A percentile compares a stretch with the other conserved stretches of the same genome.
These are phyloP conservation scores for Chrysoperla carnea DNA, from an alignment of 1,140 invertebrate genomes.

Conservation along the genomic window DNA sequence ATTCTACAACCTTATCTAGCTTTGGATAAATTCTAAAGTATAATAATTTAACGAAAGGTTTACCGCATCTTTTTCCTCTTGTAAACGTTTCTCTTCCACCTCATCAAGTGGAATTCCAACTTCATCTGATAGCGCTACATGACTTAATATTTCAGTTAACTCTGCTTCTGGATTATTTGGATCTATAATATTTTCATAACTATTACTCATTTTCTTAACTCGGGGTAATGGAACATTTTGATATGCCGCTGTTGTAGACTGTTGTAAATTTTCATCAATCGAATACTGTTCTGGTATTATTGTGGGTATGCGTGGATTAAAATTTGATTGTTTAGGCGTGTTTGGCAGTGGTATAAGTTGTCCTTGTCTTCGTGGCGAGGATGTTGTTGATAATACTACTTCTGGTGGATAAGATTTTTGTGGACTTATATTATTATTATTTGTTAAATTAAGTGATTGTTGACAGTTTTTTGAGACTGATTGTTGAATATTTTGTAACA, in stretches of 20 bases:
- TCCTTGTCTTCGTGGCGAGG: constrained; percentile 13
- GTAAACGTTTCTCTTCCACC: constrained; percentile 34
- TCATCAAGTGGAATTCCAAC: constrained; percentile 34
- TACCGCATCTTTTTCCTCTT: constrained; percentile 39
- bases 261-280: constrained; percentile 3
- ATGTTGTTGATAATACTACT: constrained; percentile 7
- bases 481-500: too few species aligned
- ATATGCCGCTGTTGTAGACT: constrained; percentile 5
- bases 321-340: not conserved
- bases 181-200: not conserved
- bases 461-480: too few species aligned
- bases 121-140: constrained; percentile 22
- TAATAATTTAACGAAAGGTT: not conserved
- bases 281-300: not conserved
- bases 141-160: constrained; percentile 11
- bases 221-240: too few species aligned
- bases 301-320: not conserved
- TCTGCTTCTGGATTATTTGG: not conserved
- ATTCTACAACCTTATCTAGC: too few species aligned
- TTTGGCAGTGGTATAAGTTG: constrained; percentile 16
- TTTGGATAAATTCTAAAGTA: too few species aligned
- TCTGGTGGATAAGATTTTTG: constrained; percentile 8
- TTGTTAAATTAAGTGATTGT: too few species aligned
- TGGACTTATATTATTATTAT: not conserved
- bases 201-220: not conserved